phyloP scores from a whole-genome alignment of 1,140 invertebrate genomes.

The Bombus ignitus region DNA sequence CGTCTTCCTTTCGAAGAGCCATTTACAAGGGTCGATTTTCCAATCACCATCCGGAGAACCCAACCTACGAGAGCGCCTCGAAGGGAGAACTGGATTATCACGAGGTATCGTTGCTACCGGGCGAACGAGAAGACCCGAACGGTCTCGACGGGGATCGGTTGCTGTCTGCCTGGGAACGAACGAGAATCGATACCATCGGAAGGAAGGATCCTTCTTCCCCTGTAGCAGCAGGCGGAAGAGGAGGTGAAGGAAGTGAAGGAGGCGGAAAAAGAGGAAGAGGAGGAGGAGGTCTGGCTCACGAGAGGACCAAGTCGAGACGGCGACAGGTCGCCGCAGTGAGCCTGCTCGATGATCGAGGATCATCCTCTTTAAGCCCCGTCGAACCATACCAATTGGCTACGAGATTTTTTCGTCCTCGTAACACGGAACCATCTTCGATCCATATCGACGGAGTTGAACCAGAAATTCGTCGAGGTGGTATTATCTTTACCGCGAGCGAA shows the following conservation, averaged over 20 bases:
- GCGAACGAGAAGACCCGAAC: conserved; percentile 5
- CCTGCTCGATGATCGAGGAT: conserved; percentile 43
- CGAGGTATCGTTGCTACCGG: conserved; percentile 13
- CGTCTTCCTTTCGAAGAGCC: conserved; percentile 4
- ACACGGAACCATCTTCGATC: conserved; percentile 11
- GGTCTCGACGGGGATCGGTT: background rate
- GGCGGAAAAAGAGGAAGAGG: conserved; percentile 20
- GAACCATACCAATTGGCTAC: conserved; percentile 4
- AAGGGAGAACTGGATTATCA: conserved; percentile 42
- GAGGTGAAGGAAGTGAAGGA: background rate
- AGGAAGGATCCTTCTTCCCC: conserved; percentile 25
- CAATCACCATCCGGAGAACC: conserved; percentile 9
- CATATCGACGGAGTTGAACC: conserved; percentile 12
- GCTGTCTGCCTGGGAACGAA: background rate
- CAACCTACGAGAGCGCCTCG: background rate
- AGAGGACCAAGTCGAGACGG: conserved; percentile 36
- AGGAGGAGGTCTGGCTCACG: conserved; percentile 45
- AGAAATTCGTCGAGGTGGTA: conserved; percentile 5
- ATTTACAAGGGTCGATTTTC: conserved; percentile 3
- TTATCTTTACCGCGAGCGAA: background rate
- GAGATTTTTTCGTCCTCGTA: background rate
- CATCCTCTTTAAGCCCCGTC: background rate
- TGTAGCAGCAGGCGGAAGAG: background rate
- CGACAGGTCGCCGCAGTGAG: conserved; percentile 43
- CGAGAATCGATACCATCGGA: conserved; percentile 14